Conservation (phyloP, 1,140 invertebrate species). For the Kradibia gibbosae region DNA sequence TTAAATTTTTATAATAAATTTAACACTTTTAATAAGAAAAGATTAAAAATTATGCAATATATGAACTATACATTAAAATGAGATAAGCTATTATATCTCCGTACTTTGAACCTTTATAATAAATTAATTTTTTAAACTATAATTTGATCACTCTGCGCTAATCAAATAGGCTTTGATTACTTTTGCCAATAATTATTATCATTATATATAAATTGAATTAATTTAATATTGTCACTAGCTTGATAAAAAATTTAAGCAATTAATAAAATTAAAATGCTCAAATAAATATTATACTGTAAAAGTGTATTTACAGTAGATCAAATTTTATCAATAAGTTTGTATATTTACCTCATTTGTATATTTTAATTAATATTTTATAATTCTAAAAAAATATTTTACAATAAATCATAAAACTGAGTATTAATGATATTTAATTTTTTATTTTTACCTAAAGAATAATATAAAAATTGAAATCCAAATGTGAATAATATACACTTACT, state of each 20-base stretch:
- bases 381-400: too few species aligned
- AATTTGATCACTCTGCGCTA: slow-evolving; percentile 51
- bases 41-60: not conserved
- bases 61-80: not conserved
- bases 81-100: too few species aligned
- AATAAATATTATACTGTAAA: not conserved
- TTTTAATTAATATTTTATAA: too few species aligned
- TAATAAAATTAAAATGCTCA: slow-evolving; percentile 28
- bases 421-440: too few species aligned
- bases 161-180: slow-evolving; percentile 16
- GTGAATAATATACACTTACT: too few species aligned
- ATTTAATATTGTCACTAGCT: slow-evolving; percentile 40
- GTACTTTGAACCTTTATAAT: not conserved
- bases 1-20: not conserved
- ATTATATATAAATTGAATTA: slow-evolving; percentile 11
- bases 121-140: slow-evolving; percentile 37
- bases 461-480: too few species aligned
- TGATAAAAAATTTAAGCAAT: slow-evolving; percentile 15
- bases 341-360: not conserved
- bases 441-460: too few species aligned
- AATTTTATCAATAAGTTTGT: not conserved
- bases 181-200: slow-evolving; percentile 15
- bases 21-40: not conserved
- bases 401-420: too few species aligned
- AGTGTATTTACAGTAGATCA: not conserved